These are phyloP conservation scores for Lapara coniferarum DNA, from an alignment of 2,888 invertebrate genomes.

Conservation along the genomic window DNA sequence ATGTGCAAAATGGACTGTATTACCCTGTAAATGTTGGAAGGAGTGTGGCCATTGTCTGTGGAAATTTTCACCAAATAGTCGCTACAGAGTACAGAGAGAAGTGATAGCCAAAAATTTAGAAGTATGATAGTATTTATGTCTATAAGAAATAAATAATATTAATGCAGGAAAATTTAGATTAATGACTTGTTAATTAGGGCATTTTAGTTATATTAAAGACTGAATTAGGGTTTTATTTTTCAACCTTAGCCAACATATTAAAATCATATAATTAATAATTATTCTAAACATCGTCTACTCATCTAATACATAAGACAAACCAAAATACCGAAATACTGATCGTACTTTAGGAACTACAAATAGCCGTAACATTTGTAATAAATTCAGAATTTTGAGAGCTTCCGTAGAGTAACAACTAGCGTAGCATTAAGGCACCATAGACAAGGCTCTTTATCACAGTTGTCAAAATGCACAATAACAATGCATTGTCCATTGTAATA, in stretches of 20 bases:
- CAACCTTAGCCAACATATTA: too few species aligned
- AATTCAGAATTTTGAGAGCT: constrained; percentile 45
- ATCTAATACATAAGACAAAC: constrained; percentile 34
- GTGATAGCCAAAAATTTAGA: neutral
- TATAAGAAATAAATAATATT: too few species aligned
- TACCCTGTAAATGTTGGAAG: constrained; percentile 63
- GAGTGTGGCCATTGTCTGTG: constrained; percentile 50
- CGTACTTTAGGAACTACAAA: constrained; percentile 80
- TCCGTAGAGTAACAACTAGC: constrained; percentile 42
- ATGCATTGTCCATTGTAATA: constrained; percentile 75
- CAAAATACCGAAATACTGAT: constrained; percentile 73
- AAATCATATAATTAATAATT: too few species aligned
- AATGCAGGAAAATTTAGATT: too few species aligned
- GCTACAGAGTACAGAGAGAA: neutral
- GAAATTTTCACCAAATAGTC: constrained; percentile 35
- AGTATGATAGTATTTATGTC: too few species aligned
- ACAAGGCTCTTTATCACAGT: constrained; percentile 81
- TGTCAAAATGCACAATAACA: constrained; percentile 75
- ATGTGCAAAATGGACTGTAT: constrained; percentile 56
- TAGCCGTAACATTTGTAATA: constrained; percentile 60
- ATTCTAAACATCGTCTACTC: constrained; percentile 27
- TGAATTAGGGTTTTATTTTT: too few species aligned
- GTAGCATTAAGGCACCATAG: constrained; percentile 65
- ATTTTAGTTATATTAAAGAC: too few species aligned
- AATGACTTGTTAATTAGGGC: too few species aligned